Base-by-base conservation (phyloP, 2,888 invertebrate genomes). In the Tipula vernalis region DNA sequence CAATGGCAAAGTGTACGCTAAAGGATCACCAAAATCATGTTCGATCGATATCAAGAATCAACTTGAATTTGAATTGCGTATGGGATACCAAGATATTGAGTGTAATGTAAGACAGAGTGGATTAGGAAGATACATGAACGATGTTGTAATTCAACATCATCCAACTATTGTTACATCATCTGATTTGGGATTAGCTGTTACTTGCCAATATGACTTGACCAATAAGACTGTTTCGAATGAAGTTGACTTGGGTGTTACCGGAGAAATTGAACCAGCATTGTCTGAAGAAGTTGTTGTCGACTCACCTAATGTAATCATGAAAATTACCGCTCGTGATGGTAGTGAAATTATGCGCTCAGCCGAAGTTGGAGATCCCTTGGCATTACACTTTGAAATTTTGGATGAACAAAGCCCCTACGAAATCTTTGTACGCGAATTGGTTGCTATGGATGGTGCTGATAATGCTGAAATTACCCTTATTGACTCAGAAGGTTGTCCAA, bases 251-350 rank as follows among this genome's bases (percentile, higher is more conserved):
- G 96, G 96, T 88, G 97, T 98, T 87, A 95, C 95, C 88, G 97
- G 97, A 87, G 98, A 98, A 91, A 96, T 97, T 90, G 94, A 95
- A 90, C 96, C 96, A 86, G 96, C 96, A 86, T 93, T 98, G 87
- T 96, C 96, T 87, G 97, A 98, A 91, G 97, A 97, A 91, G 97
- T 97, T 86, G 95, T 96, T 89, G 98, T 98, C 87, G 98, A 97
- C 92, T 98, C 98, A 87, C 98, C 98, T 88, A 98, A 98, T 92
- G 98, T 98, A 87, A 96, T 97, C 51, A 98, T 98, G 98, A 96
- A 96, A 91, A 97, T 97, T 90, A 97, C 97, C 36, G 96, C 96
- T 90, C 94, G 97, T 88, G 95, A 94, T 89, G 96, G 96, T 87
- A 95, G 95, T 89, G 96, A 96, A 89, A 95, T 96, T 88, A 95